These are phyloP conservation scores for Anguilla japonica DNA, from an alignment of 2,113 vertebrate genomes.

Conservation along the genomic window DNA sequence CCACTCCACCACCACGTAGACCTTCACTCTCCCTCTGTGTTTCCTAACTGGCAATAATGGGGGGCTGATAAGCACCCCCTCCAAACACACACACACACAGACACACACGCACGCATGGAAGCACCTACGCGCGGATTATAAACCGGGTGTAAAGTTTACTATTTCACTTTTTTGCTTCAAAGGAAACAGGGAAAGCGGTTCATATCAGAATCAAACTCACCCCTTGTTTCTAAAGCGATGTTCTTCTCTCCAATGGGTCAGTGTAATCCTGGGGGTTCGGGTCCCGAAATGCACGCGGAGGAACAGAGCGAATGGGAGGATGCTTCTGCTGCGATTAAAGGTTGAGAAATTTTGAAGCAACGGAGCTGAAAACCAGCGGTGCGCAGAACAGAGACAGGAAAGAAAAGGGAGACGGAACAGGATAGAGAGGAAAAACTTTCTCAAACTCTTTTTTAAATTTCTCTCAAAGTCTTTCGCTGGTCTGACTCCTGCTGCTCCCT, in stretches of 20 bases:
- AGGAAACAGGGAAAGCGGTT: neutral
- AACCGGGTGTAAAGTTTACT: neutral
- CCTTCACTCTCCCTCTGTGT: neutral
- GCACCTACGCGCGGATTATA: neutral
- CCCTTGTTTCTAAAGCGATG: constrained; percentile 28
- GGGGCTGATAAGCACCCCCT: too few relatives aligned
- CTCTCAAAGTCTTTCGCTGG: constrained; percentile 26
- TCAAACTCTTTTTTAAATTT: neutral
- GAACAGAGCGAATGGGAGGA: constrained; percentile 1
- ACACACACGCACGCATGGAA: neutral
- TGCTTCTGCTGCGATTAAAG: constrained; percentile 2
- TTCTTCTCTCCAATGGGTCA: neutral
- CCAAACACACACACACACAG: neutral
- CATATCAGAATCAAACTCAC: constrained; percentile 38
- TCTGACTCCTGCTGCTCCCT: constrained; percentile 29
- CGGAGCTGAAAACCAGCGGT: neutral
- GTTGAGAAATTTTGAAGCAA: neutral
- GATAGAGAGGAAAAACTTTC: neutral
- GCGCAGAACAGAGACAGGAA: neutral
- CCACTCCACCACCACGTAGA: neutral
- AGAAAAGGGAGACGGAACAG: neutral
- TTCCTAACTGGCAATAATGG: neutral
- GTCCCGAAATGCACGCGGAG: constrained; percentile 1
- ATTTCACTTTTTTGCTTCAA: neutral
- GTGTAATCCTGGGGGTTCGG: neutral